phyloP scores from a whole-genome alignment of 2,113 vertebrate genomes.

The Varanus salvator region DNA sequence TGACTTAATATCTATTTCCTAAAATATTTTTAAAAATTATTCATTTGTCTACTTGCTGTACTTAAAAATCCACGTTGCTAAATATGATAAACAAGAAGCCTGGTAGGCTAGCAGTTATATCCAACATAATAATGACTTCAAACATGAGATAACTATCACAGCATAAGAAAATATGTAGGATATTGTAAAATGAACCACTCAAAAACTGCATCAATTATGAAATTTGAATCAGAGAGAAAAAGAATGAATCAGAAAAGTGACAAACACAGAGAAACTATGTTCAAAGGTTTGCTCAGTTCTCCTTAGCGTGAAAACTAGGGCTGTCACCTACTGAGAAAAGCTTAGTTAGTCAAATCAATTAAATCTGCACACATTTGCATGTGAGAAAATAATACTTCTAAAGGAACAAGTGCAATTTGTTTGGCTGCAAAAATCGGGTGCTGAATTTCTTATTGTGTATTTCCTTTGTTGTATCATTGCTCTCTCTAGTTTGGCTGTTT shows the following conservation, averaged over 20 bases:
- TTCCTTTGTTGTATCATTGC: background rate
- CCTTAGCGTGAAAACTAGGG: background rate
- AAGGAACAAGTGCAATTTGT: background rate
- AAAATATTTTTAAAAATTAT: background rate
- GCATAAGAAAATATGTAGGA: background rate
- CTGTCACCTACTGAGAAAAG: background rate
- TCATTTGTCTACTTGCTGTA: background rate
- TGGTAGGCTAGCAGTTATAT: constrained; percentile 4
- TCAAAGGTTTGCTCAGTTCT: background rate
- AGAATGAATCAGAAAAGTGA: background rate
- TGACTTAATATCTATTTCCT: background rate
- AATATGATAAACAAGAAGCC: background rate
- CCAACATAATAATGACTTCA: constrained; percentile 42
- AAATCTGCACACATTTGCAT: background rate
- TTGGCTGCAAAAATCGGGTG: background rate
- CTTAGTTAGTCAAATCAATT: background rate
- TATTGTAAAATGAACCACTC: background rate
- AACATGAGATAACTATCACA: background rate
- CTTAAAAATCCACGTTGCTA: rapidly evolving
- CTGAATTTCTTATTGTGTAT: background rate
- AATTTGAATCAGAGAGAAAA: background rate
- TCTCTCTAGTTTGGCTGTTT: background rate
- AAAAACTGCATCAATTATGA: background rate
- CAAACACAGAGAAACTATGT: background rate
- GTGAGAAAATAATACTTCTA: background rate